Conservation (phyloP, 2,113 vertebrate genomes). For the Lamprotornis superbus region DNA sequence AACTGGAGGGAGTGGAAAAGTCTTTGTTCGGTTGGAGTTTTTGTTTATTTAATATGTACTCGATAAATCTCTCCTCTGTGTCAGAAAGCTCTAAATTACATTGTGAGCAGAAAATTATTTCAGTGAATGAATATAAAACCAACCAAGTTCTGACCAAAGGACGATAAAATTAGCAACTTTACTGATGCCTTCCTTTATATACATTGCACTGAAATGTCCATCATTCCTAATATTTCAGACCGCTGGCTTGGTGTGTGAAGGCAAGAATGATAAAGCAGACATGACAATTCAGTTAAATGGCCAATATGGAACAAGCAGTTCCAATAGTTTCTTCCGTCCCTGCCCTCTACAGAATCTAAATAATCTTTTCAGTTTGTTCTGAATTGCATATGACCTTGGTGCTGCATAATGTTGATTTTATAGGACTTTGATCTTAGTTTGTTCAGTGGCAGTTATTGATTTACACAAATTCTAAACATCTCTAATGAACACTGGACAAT, state of each 20-base stretch:
- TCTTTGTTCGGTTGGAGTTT: neutral
- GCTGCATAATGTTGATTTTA: slow-evolving; percentile 68
- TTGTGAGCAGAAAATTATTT: neutral
- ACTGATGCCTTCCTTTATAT: slow-evolving; percentile 48
- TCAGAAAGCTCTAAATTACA: neutral
- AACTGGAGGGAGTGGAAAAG: neutral
- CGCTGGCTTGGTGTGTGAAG: slow-evolving; percentile 57
- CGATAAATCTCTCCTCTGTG: neutral
- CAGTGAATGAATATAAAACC: neutral
- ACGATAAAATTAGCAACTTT: slow-evolving; percentile 35
- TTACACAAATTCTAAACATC: slow-evolving; percentile 58
- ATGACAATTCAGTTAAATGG: slow-evolving; percentile 31
- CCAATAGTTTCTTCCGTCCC: slow-evolving; percentile 33
- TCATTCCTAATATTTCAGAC: slow-evolving; percentile 65
- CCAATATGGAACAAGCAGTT: slow-evolving; percentile 37
- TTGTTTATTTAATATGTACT: neutral
- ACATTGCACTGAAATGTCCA: slow-evolving; percentile 63
- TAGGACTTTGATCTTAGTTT: slow-evolving; percentile 64
- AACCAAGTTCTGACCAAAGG: slow-evolving; percentile 25
- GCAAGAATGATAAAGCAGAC: slow-evolving; percentile 37
- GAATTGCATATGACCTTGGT: slow-evolving; percentile 65
- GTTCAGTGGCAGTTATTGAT: slow-evolving; percentile 57
- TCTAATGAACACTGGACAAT: slow-evolving; percentile 54
- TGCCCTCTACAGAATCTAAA: slow-evolving; percentile 35
- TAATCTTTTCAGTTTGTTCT: slow-evolving; percentile 29